Evolutionary conservation across 2,113 vertebrate genomes (phyloP).

Genomic region (Ceuthmochares aereus): DNA sequence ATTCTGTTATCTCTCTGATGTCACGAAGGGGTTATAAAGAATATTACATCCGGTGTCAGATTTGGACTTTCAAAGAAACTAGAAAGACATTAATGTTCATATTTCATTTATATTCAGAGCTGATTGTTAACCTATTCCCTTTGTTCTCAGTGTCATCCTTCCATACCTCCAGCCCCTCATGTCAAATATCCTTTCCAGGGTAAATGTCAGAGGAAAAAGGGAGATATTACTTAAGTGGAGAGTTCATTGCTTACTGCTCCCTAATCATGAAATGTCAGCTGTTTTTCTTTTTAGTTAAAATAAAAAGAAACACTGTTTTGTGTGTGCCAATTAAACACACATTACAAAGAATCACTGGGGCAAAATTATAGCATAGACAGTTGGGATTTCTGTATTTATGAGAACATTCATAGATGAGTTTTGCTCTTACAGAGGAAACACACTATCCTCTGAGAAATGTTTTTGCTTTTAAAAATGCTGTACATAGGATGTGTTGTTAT

Average conservation of each 20-base stretch:
- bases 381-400: not conserved
- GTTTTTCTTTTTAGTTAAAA: not conserved
- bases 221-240: not conserved
- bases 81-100: not conserved
- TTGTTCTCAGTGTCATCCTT: not conserved
- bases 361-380: not conserved
- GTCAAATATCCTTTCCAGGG: conserved; percentile 19
- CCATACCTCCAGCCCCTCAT: not conserved
- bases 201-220: conserved; percentile 14
- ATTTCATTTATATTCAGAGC: conserved; percentile 15
- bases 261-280: not conserved
- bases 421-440: not conserved
- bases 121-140: not conserved
- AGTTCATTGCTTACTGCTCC: not conserved
- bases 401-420: not conserved
- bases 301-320: not conserved
- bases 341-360: not conserved
- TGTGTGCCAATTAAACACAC: not conserved
- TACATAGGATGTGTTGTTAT: not conserved
- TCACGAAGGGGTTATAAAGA: not conserved
- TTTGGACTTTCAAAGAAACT: not conserved
- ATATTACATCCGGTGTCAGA: rapidly evolving
- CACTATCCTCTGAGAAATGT: not conserved
- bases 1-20: not conserved
- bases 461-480: not conserved